Base-by-base conservation (phyloP, 2,113 vertebrate genomes). In the Fregetta grallaria region DNA sequence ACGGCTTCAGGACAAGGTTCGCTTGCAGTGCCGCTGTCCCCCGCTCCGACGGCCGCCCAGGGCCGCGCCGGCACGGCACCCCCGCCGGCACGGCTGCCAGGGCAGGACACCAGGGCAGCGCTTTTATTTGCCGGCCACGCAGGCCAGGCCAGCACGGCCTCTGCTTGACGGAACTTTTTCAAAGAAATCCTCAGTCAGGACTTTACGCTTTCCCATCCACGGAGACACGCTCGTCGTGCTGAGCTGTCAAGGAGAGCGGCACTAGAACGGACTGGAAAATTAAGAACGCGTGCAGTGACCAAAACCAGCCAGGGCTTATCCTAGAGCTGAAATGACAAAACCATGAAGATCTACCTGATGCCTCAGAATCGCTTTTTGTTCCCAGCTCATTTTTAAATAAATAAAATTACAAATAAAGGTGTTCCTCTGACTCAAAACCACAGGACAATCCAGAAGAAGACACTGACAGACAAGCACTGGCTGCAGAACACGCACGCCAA, bases 171-270 rank as follows among this genome's bases (percentile, higher is more conserved):
- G n/a, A 40, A 34, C 9, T 2, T 23, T 34, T 19, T 66, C 15
- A 26, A 56, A n/a, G 59, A 74, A 58, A 27, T 9, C 42, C n/a
- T 45, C 50, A 27, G 50, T 10, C 0, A 0, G 40, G 34, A 47
- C 40, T 47, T 32, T 3, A 38, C 5, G 34, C 11, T 56, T 27
- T 47, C 50, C 34, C 29, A 40, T 18, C 14, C 70, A 13, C 7
- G 1, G 40, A 15, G 40, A 38, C 8, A 5, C 3, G 3, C 21
- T n/a, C 20, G 2, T 14, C 20, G 4, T 12, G 55, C n/a, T 13
- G 45, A 68, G 73, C 30, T 15, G 25, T 50, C 30, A 9, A 32
- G 38, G 74, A 32, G 61, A 27, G 29, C 3, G 3, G 38, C 27
- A 11, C 32, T 7, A 47, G 29, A 49, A 49, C 2, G 4, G 32